Evolutionary conservation across 2,797 vertebrate species (phyloP).

Genomic region (Hippoglossus hippoglossus): DNA sequence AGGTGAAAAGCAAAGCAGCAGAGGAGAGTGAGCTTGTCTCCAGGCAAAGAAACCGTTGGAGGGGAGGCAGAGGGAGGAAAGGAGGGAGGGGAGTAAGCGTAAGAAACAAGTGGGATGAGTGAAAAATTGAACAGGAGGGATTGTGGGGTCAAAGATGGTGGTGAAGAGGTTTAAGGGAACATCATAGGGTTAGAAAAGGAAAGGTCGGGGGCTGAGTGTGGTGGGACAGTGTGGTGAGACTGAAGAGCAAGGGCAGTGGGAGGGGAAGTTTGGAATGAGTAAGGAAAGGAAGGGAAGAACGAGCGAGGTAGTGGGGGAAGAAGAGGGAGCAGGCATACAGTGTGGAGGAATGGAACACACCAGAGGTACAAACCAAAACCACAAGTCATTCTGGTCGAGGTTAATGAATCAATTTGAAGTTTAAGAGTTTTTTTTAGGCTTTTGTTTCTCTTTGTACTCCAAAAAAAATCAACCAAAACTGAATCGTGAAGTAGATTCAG

Average conservation of each 20-base stretch:
- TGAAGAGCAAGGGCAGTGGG: background rate
- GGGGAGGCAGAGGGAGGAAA: conserved; percentile 24
- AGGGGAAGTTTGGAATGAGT: conserved; percentile 26
- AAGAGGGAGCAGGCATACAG: conserved; percentile 32
- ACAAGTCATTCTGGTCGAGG: conserved; percentile 48
- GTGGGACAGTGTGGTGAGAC: background rate
- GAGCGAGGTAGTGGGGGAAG: conserved; percentile 8
- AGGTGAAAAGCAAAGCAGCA: conserved; percentile 63
- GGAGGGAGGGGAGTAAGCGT: conserved; percentile 13
- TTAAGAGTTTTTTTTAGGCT: background rate
- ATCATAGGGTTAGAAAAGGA: conserved; percentile 17
- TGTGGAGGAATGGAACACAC: conserved; percentile 30
- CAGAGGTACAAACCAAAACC: conserved; percentile 61
- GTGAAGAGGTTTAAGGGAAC: conserved; percentile 14
- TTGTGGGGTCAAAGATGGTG: conserved; percentile 38
- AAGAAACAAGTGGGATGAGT: conserved; percentile 33
- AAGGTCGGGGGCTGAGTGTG: conserved; percentile 5
- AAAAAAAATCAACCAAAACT: background rate
- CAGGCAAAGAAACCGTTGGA: conserved; percentile 62
- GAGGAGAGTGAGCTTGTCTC: conserved; percentile 72
- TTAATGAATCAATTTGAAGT: conserved; percentile 11
- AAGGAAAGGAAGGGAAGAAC: conserved; percentile 9
- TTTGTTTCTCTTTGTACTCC: conserved; percentile 8
- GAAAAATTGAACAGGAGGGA: conserved; percentile 47
- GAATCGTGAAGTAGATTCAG: background rate